Conservation (phyloP, 2,113 vertebrate species). For the Burhinus oedicnemus region DNA sequence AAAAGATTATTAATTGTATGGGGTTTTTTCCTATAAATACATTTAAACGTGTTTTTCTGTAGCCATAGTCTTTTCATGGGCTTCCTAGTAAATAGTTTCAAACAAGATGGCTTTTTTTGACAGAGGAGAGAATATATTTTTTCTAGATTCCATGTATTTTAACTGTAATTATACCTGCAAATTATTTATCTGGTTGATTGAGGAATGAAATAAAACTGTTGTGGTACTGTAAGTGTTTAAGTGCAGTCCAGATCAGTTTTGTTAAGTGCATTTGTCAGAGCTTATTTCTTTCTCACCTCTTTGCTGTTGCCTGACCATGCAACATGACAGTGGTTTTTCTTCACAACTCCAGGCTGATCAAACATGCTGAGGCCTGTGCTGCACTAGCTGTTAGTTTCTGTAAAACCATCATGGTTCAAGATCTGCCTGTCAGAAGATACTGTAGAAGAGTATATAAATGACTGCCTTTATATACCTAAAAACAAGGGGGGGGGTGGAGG, state of each 20-base stretch:
- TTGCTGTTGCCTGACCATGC: neutral
- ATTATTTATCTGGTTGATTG: neutral
- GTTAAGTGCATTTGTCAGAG: neutral
- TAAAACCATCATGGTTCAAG: neutral
- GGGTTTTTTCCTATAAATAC: accelerated
- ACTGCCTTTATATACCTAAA: neutral
- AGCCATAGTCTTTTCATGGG: neutral
- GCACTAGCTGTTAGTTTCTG: neutral
- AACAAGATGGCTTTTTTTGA: neutral
- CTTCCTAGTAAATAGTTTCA: neutral
- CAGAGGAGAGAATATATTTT: neutral
- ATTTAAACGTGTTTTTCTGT: neutral
- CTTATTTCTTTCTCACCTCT: neutral
- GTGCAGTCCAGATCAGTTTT: neutral
- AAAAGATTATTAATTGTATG: neutral
- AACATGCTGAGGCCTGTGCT: neutral
- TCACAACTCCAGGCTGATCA: neutral
- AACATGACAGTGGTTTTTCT: neutral
- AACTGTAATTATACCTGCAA: neutral
- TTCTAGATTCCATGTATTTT: neutral
- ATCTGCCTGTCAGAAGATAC: neutral
- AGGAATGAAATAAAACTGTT: neutral
- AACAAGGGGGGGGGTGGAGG: accelerated
- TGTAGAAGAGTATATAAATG: neutral
- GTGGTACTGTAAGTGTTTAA: neutral